A percentile compares a stretch with the other conserved stretches of the same genome.
Evolutionary conservation across 2,113 vertebrate species (phyloP).

Genomic region (Turnix velox): DNA sequence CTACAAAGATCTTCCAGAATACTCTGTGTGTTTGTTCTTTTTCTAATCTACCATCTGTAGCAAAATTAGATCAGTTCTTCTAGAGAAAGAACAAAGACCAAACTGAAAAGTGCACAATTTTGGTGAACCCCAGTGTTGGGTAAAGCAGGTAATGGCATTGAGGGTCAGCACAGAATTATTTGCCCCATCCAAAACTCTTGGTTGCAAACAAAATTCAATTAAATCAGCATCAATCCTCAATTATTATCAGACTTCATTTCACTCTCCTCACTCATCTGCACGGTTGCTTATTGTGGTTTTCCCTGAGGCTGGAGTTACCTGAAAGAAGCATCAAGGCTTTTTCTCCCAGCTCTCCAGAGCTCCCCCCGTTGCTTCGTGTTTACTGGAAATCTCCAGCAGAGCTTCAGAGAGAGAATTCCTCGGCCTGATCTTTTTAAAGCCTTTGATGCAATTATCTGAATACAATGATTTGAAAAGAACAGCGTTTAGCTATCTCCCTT

Average conservation of each 20-base stretch:
- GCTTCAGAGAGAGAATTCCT: background rate
- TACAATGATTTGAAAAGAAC: background rate
- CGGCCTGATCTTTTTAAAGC: background rate
- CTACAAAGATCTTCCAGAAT: background rate
- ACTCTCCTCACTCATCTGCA: background rate
- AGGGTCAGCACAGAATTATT: background rate
- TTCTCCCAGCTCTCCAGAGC: background rate
- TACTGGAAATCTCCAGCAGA: background rate
- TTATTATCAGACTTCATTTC: background rate
- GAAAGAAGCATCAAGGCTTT: background rate
- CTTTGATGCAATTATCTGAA: background rate
- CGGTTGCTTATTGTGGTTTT: background rate
- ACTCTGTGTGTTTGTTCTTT: background rate
- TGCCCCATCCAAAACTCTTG: background rate
- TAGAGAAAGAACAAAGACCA: background rate
- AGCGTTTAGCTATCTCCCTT: background rate
- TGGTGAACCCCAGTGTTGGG: background rate
- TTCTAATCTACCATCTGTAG: background rate
- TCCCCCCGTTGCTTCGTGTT: background rate
- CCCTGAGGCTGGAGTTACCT: background rate
- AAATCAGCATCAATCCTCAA: background rate
- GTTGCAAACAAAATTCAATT: background rate
- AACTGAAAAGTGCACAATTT: background rate
- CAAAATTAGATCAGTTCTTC: background rate
- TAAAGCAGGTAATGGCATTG: background rate